A percentile compares a stretch with the other conserved stretches of the same genome.
phyloP scores from a whole-genome alignment of 2,797 vertebrate genomes.

The Etheostoma perlongum region DNA sequence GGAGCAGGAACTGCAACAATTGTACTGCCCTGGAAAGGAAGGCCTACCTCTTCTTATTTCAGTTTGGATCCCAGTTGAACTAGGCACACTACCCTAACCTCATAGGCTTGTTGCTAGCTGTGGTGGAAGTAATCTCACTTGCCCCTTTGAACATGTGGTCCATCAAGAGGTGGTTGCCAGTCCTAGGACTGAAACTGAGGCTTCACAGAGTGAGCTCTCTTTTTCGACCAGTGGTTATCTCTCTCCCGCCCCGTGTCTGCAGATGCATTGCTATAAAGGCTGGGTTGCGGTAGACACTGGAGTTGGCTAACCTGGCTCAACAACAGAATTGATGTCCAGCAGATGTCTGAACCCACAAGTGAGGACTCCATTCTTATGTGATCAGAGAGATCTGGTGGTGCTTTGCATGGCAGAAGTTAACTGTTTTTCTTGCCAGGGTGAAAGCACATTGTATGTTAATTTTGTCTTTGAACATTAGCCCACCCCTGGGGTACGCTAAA shows the following conservation, averaged over 20 bases:
- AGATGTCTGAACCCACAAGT: not conserved
- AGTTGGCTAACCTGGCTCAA: not conserved
- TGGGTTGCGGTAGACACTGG: not conserved
- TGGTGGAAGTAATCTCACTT: not conserved
- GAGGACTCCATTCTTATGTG: not conserved
- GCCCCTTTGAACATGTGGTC: not conserved
- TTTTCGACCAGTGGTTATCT: not conserved
- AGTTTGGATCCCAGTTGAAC: not conserved
- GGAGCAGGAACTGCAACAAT: not conserved
- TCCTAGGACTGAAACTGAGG: not conserved
- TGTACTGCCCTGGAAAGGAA: rapidly evolving
- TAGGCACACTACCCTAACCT: not conserved
- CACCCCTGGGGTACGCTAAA: constrained; percentile 11
- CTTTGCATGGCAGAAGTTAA: constrained; percentile 2
- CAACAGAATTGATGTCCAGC: not conserved
- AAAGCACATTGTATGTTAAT: not conserved
- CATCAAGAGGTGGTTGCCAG: not conserved
- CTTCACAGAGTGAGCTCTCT: not conserved
- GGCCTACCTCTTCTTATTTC: not conserved
- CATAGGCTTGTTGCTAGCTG: not conserved
- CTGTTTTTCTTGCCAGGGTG: not conserved
- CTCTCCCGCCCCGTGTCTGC: not conserved
- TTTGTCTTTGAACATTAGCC: constrained; percentile 23
- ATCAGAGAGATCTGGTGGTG: constrained; percentile 7
- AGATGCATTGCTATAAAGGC: not conserved